Percentiles rank a stretch among this genome's conserved stretches.
These are phyloP conservation scores for Abrostola triplasia DNA, from an alignment of 2,888 invertebrate genomes.

Conservation along the genomic window DNA sequence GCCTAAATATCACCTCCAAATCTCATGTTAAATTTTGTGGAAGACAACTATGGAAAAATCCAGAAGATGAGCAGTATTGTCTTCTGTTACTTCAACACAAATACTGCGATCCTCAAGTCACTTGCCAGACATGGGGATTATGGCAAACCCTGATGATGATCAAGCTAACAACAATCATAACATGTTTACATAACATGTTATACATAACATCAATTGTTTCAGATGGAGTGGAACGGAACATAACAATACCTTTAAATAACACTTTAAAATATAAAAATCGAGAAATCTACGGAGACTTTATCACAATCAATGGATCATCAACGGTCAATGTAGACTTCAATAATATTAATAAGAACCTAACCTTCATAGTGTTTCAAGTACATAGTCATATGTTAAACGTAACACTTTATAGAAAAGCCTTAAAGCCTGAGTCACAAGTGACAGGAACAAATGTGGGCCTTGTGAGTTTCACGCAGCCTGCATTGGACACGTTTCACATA, in stretches of 20 bases:
- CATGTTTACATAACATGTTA: too few species aligned
- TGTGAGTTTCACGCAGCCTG: slow-evolving; percentile 65
- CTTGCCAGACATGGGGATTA: too few species aligned
- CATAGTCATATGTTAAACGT: slow-evolving; percentile 89
- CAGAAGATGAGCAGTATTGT: too few species aligned
- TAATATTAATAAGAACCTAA: slow-evolving; percentile 78
- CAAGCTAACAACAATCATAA: too few species aligned
- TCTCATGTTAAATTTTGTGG: too few species aligned
- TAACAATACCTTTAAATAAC: slow-evolving; percentile 73
- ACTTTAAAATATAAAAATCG: slow-evolving; percentile 63
- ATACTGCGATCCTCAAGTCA: too few species aligned
- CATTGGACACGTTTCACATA: slow-evolving; percentile 75
- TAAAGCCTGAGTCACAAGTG: slow-evolving; percentile 69
- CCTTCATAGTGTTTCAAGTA: slow-evolving; percentile 90
- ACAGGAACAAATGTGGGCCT: slow-evolving; percentile 90
- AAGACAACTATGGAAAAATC: too few species aligned
- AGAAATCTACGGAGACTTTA: slow-evolving; percentile 71
- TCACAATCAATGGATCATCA: slow-evolving; percentile 65
- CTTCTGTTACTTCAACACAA: too few species aligned
- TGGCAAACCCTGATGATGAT: too few species aligned
- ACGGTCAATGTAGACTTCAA: slow-evolving; percentile 75
- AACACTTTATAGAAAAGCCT: slow-evolving; percentile 82
- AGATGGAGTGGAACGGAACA: slow-evolving; percentile 59
- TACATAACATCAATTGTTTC: too few species aligned
- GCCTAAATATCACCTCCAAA: too few species aligned